Evolutionary conservation across 64 coral and sea anemone genomes (phyloP).

Genomic region (Cladopsammia gracilis): DNA sequence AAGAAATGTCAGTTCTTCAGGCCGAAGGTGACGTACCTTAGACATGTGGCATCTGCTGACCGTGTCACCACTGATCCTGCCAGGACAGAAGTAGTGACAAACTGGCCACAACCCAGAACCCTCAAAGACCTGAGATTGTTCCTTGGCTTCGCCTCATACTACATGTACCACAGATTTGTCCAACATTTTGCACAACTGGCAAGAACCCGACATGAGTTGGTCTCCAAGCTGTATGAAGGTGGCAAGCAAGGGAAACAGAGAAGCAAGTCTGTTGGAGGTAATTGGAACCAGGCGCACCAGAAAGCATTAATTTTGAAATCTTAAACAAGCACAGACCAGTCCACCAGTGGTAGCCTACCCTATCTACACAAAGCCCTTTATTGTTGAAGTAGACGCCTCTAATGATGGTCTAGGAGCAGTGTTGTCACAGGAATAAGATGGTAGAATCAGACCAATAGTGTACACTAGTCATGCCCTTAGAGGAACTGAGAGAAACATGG

Average conservation of each 20-base stretch:
- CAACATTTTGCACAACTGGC: constrained; percentile 51
- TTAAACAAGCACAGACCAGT: constrained; percentile 28
- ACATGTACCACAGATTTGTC: constrained; percentile 64
- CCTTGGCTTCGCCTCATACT: constrained; percentile 70
- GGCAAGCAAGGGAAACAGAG: constrained; percentile 26
- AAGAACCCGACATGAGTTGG: constrained; percentile 16
- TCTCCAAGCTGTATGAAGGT: too few species aligned
- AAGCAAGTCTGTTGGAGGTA: constrained; percentile 1
- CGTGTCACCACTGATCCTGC: constrained; percentile 34
- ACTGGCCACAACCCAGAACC: constrained; percentile 42
- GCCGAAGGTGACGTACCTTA: constrained; percentile 63
- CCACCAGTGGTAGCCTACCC: constrained; percentile 63
- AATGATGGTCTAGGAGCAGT: constrained; percentile 46
- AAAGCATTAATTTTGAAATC: neutral
- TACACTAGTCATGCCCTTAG: constrained; percentile 38
- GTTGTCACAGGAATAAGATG: constrained; percentile 41
- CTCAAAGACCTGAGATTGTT: constrained; percentile 67
- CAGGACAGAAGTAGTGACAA: constrained; percentile 29
- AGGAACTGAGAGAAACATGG: constrained; percentile 60
- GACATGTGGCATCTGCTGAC: constrained; percentile 58
- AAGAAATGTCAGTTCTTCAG: too few species aligned
- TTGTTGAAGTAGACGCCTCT: constrained; percentile 52
- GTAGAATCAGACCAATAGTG: neutral
- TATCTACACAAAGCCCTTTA: constrained; percentile 37
- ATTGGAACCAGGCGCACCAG: constrained; percentile 49